Evolutionary conservation across 2,113 vertebrate genomes (phyloP), one percentile per base, ranked within the genome.

Genomic region (Procavia capensis): DNA sequence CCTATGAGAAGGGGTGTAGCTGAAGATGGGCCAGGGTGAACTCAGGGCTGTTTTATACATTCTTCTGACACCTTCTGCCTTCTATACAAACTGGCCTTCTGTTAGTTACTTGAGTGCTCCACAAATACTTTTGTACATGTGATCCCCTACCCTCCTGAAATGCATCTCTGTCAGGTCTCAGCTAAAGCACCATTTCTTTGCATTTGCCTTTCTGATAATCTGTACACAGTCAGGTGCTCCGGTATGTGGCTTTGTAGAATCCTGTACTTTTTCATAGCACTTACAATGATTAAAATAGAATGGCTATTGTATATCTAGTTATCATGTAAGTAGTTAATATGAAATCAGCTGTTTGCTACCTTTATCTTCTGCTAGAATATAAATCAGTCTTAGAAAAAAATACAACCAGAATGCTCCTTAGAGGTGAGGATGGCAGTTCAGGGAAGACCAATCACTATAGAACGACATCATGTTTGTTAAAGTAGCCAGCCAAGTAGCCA

Each of bases 201-300:
- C 90, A 95, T 54, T 36, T 91, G 63, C 29, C 39, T 88, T 82
- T 93, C 72, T 91, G 34, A 91, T 36, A 70, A 66, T 85, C 31
- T 16, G 81, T 66, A 79, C 3, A 24, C 45, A 80, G 19, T 50
- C 76, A 88, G 41, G 47, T 76, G 47, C 17, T 47, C 14, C 19
- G 29, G 29, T 85, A 54, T 39, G 66, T 43, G 57, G 39, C 34
- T 43, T 89, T 50, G 85, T 70, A 92, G 68, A 95, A 61, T 59
- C 14, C 6, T 34, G 27, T 45, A 57, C 74, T 92, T 92, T 81
- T 93, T 80, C 17, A 80, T 36, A 85, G 88, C 9, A 75, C 36
- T 70, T 89, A 88, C 27, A 85, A 81, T n/a, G 88, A 79, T 70
- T 24, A 66, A 59, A 25, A 34, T 45, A 90, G 47, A 80, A 86